Evolutionary conservation across 2,797 vertebrate species (phyloP), one percentile per base, ranked within the genome.

Genomic region (Tokudaia muenninki): DNA sequence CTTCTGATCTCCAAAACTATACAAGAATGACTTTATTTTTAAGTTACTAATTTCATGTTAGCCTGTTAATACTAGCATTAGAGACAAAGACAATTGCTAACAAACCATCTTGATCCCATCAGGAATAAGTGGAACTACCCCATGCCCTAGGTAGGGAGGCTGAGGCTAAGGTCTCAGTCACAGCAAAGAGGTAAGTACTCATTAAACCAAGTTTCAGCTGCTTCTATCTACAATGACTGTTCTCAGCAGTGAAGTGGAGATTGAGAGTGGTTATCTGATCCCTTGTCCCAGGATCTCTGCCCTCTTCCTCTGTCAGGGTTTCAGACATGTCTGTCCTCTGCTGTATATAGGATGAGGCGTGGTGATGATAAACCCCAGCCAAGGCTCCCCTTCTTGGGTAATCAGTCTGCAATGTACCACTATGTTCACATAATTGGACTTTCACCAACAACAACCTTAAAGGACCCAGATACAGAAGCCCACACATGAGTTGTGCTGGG

Each of bases 341-440:
- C 34, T 1, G 0, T 29, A 63, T 24, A 24, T 37, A 31, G 31
- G 24, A 31, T 7, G 19, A 17, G 41, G 2, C 0, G 0, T 0
- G 0, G 21, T 13, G 12, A 17, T 3, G 34, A 61, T 59, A 61
- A 31, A 63, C 31, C 12, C 24, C 61, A 37, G 22, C 11, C 14
- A 31, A 41, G 13, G 3, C n/a, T n/a, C 67, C n/a, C 34, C 4
- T n/a, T 75, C 63, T 74, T 70, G 57, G 78, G 19, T 79, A 37
- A 11, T 70, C 78, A n/a, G 37, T 26, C 31, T 52, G 67, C 0
- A 17, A 6, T 1, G 9, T 19, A 8, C 47, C 11, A 11, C 1
- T 12, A 52, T 2, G 7, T 24, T 37, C 79, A 31, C 52, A 1
- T 19, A 34, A 21, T 31, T 74, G 65, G 5, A 55, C 44, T 77